phyloP scores from a whole-genome alignment of 1,140 invertebrate genomes.

The Macrosteles quadrilineatus region DNA sequence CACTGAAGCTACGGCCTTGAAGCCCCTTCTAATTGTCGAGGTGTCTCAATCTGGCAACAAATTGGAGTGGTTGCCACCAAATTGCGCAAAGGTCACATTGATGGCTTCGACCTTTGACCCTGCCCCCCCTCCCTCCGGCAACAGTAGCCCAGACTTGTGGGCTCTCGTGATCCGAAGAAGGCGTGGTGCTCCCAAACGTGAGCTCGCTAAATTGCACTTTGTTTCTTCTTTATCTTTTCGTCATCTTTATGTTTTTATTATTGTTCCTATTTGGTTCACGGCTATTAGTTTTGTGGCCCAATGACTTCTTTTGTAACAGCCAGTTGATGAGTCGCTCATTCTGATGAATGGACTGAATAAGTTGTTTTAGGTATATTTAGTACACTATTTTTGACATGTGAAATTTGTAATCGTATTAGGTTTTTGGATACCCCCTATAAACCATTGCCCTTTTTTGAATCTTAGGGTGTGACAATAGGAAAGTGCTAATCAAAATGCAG shows the following conservation, averaged over 20 bases:
- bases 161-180: background rate
- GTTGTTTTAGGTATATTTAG: no score
- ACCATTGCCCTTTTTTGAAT: no score
- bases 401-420: no score
- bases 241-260: background rate
- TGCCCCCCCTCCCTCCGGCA: background rate
- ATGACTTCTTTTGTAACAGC: no score
- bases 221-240: background rate
- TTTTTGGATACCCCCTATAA: no score
- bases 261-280: no score
- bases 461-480: no score
- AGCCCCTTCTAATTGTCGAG: background rate
- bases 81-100: constrained; percentile 14
- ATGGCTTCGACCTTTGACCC: background rate
- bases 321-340: no score
- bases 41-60: constrained; percentile 10
- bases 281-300: no score
- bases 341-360: no score
- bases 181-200: background rate
- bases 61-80: constrained; percentile 13
- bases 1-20: background rate
- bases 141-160: background rate
- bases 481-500: no score
- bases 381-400: no score
- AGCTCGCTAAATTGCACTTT: background rate